Evolutionary conservation across 2,113 vertebrate species (phyloP).

Genomic region (Dicentrarchus labrax): DNA sequence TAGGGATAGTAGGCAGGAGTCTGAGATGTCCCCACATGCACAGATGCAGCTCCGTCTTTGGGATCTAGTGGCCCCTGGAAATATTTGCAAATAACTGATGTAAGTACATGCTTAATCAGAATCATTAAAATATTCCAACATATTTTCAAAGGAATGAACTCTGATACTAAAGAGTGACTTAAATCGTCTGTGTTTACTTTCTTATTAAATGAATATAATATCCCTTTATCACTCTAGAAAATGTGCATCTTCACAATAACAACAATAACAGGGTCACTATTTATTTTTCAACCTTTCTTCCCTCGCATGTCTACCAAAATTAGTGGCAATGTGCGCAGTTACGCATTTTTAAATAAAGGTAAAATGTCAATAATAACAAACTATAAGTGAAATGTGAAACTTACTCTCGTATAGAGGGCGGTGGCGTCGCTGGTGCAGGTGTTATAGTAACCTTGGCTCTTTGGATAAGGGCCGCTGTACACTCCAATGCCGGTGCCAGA

Average conservation of each 20-base stretch:
- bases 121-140: neutral
- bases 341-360: neutral
- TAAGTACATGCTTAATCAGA: neutral
- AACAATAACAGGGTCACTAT: neutral
- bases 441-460: constrained; percentile 92
- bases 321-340: neutral
- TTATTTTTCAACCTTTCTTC: neutral
- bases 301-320: neutral
- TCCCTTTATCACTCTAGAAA: neutral
- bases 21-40: constrained; percentile 88
- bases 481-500: constrained; percentile 89
- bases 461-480: constrained; percentile 89
- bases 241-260: neutral
- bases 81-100: constrained; percentile 11
- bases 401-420: constrained; percentile 93
- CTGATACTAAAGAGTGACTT: neutral
- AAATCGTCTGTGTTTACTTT: neutral
- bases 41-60: constrained; percentile 88
- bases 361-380: neutral
- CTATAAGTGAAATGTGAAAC: constrained; percentile 24
- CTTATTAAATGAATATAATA: too few relatives aligned
- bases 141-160: neutral
- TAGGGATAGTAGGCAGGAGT: constrained; percentile 91
- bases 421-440: constrained; percentile 90
- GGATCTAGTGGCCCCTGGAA: constrained; percentile 89